Percentiles rank a stretch among this genome's conserved stretches.
Conservation (phyloP, 2,888 invertebrate genomes). For the Laspeyria flexula region DNA sequence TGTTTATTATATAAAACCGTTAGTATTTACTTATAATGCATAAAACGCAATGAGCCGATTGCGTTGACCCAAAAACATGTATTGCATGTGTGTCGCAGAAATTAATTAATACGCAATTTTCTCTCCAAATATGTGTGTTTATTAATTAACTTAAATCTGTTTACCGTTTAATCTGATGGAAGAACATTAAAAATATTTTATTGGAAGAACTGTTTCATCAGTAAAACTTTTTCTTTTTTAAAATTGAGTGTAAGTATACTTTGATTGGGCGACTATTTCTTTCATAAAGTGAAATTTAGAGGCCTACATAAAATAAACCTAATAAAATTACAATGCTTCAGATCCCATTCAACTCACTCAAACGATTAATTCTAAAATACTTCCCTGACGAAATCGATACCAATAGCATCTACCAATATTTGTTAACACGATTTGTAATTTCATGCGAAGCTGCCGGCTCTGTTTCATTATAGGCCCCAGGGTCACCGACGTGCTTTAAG, state of each 20-base stretch:
- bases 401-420: too few relatives aligned
- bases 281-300: too few relatives aligned
- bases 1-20: background rate
- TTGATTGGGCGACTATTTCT: background rate
- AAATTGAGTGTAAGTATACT: too few relatives aligned
- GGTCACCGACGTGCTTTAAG: too few relatives aligned
- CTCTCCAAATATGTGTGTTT: background rate
- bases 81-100: background rate
- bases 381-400: too few relatives aligned
- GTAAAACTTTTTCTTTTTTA: background rate
- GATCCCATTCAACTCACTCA: too few relatives aligned
- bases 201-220: background rate
- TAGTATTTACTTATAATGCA: background rate
- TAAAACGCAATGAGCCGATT: constrained; percentile 12
- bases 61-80: constrained; percentile 5
- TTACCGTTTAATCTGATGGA: background rate
- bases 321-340: too few relatives aligned
- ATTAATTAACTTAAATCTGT: background rate
- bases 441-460: too few relatives aligned
- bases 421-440: too few relatives aligned
- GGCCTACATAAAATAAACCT: too few relatives aligned
- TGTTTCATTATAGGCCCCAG: too few relatives aligned
- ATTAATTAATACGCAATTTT: background rate
- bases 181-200: background rate
- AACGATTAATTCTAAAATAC: too few relatives aligned